Percentiles rank a stretch among this genome's conserved stretches.
Evolutionary conservation across 2,888 invertebrate species (phyloP).

Genomic region (Trachelus iudaicus): DNA sequence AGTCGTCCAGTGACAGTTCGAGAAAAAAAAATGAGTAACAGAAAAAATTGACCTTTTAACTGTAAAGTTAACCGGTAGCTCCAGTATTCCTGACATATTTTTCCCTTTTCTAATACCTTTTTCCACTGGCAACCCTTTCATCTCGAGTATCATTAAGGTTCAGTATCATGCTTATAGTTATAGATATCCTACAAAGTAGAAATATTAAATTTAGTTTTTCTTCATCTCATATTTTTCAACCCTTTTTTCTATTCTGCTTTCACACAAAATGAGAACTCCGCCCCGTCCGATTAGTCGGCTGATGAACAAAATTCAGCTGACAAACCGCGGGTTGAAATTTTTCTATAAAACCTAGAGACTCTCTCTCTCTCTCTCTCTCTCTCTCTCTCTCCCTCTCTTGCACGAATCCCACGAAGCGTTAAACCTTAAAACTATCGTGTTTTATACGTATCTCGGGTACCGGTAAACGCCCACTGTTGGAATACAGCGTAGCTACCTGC

Average conservation of each 20-base stretch:
- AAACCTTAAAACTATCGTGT: background rate
- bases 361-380: background rate
- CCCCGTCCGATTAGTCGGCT: no score
- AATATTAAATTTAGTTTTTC: background rate
- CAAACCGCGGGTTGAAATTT: no score
- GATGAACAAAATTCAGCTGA: no score
- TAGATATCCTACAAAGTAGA: background rate
- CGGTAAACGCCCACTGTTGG: slow-evolving; percentile 41
- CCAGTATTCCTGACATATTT: slow-evolving; percentile 34
- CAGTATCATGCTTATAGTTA: slow-evolving; percentile 1
- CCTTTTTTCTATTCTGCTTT: background rate
- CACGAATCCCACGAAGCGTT: background rate
- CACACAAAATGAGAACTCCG: no score
- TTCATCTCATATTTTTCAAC: slow-evolving; percentile 11
- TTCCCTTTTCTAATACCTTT: slow-evolving; percentile 11
- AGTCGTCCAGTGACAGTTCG: slow-evolving; percentile 11
- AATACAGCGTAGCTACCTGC: slow-evolving; percentile 32
- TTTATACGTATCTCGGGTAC: background rate
- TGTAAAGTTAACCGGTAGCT: slow-evolving; percentile 39
- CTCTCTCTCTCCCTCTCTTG: background rate
- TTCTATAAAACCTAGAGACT: background rate
- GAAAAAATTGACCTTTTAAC: slow-evolving; percentile 49
- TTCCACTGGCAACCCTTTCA: background rate
- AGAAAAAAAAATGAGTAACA: slow-evolving; percentile 27
- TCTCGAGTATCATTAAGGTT: background rate